Conservation (phyloP, 1,140 invertebrate genomes). For the Oscheius sp. region DNA sequence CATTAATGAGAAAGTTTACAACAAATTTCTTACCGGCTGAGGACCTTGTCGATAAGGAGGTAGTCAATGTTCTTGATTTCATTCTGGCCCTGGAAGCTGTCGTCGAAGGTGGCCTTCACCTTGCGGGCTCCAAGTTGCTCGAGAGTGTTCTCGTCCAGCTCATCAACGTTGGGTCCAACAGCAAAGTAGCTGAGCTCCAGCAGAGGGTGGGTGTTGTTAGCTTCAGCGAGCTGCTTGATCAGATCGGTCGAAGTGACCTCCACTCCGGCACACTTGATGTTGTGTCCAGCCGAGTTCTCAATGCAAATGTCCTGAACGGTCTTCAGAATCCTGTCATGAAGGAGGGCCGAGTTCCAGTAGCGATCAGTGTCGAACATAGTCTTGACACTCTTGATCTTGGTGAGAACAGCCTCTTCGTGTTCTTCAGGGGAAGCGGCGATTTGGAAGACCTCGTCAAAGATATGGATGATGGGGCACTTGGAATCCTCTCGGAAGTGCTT, state of each 20-base stretch:
- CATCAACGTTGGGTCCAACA: slow-evolving; percentile 52
- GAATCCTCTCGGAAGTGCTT: slow-evolving; percentile 38
- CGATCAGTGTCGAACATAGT: slow-evolving; percentile 53
- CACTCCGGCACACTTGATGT: slow-evolving; percentile 73
- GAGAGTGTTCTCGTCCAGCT: slow-evolving; percentile 57
- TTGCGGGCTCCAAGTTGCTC: slow-evolving; percentile 54
- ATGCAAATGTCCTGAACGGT: slow-evolving; percentile 68
- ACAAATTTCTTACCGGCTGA: slow-evolving; percentile 37
- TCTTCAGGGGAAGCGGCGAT: slow-evolving; percentile 28
- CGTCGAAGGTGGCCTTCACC: slow-evolving; percentile 57
- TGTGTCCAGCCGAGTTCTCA: slow-evolving; percentile 72
- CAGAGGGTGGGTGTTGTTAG: slow-evolving; percentile 61
- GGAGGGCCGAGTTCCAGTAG: slow-evolving; percentile 53
- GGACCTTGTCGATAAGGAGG: slow-evolving; percentile 50
- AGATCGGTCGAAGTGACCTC: slow-evolving; percentile 67
- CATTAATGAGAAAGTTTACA: neutral
- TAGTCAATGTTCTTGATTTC: slow-evolving; percentile 59
- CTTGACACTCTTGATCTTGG: slow-evolving; percentile 25
- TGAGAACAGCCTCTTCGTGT: slow-evolving; percentile 23
- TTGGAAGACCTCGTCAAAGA: slow-evolving; percentile 35
- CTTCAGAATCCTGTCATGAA: slow-evolving; percentile 54
- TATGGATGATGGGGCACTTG: slow-evolving; percentile 40
- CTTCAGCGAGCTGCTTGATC: slow-evolving; percentile 55
- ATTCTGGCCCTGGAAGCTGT: slow-evolving; percentile 40
- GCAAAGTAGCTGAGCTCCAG: slow-evolving; percentile 53